Evolutionary conservation across 1,140 invertebrate species (phyloP).

Genomic region (Mycetomoellerius zeteki): DNA sequence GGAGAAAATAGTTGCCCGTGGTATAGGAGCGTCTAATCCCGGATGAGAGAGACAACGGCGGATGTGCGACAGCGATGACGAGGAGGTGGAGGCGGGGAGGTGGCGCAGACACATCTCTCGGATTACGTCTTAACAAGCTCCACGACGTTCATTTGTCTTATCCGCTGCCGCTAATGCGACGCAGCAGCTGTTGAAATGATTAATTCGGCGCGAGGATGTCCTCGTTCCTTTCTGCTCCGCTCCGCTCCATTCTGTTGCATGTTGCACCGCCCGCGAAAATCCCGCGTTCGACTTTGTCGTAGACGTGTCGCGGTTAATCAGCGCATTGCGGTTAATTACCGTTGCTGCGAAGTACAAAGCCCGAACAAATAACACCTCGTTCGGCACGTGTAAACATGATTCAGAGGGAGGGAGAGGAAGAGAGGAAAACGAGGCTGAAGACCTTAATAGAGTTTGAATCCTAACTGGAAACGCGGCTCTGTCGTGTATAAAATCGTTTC

Average conservation of each 20-base stretch:
- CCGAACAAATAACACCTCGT: slow-evolving; percentile 30
- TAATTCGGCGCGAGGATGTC: slow-evolving; percentile 82
- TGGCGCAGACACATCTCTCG: slow-evolving; percentile 84
- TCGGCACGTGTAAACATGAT: slow-evolving; percentile 23
- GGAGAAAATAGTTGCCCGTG: slow-evolving; percentile 80
- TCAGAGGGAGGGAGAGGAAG: background rate
- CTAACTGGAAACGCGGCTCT: background rate
- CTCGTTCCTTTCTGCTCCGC: slow-evolving; percentile 35
- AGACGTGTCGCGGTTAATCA: slow-evolving; percentile 69
- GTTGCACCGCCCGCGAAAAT: background rate
- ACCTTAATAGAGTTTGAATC: background rate
- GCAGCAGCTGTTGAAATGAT: slow-evolving; percentile 86
- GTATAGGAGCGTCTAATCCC: slow-evolving; percentile 82
- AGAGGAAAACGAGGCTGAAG: background rate
- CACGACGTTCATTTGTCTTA: slow-evolving; percentile 87
- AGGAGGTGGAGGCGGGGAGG: slow-evolving; percentile 76
- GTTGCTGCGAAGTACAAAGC: slow-evolving; percentile 37
- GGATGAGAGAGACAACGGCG: slow-evolving; percentile 78
- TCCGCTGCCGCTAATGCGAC: slow-evolving; percentile 86
- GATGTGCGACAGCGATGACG: slow-evolving; percentile 63
- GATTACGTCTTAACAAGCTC: slow-evolving; percentile 87
- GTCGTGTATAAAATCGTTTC: background rate
- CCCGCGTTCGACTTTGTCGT: slow-evolving; percentile 32
- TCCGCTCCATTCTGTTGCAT: background rate
- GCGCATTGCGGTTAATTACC: slow-evolving; percentile 66